These are phyloP conservation scores for Etheostoma cragini DNA, from an alignment of 2,113 vertebrate genomes.

Conservation along the genomic window DNA sequence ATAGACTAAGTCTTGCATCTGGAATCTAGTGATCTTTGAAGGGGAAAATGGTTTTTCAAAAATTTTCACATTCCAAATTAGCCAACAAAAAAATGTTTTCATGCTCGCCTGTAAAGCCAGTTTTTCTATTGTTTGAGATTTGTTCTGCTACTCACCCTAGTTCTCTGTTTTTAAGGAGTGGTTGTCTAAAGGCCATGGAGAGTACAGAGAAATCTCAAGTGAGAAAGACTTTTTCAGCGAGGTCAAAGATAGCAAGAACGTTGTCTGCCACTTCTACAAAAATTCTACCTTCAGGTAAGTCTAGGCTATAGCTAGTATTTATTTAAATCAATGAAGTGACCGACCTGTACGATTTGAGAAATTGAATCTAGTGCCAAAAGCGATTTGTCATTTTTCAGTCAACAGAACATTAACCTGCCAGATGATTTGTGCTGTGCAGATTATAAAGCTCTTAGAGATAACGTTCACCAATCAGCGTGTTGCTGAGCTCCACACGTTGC, in stretches of 20 bases:
- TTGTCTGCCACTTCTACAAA: conserved; percentile 98
- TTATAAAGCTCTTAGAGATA: not conserved
- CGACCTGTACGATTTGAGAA: not conserved
- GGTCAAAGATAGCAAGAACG: conserved; percentile 96
- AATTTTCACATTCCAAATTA: not conserved
- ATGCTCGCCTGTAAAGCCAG: not conserved
- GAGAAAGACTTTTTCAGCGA: conserved; percentile 97
- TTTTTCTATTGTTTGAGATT: not conserved
- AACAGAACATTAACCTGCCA: too few relatives aligned
- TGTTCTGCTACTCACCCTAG: conserved; percentile 11
- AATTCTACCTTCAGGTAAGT: conserved; percentile 93
- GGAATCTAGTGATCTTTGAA: not conserved
- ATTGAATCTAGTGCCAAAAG: not conserved
- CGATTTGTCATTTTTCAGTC: not conserved
- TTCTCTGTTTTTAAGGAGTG: conserved; percentile 87
- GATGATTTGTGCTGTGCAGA: not conserved
- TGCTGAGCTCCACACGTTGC: too few relatives aligned
- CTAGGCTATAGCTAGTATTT: not conserved
- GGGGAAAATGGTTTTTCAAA: not conserved
- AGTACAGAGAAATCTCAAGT: conserved; percentile 94
- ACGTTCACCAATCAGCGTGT: too few relatives aligned
- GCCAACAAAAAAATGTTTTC: not conserved
- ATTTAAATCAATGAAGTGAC: not conserved
- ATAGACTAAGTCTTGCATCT: not conserved
- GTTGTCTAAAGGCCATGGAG: conserved; percentile 96